Evolutionary conservation across 1,140 invertebrate genomes (phyloP).

Genomic region (Leptestheria dahalacensis): DNA sequence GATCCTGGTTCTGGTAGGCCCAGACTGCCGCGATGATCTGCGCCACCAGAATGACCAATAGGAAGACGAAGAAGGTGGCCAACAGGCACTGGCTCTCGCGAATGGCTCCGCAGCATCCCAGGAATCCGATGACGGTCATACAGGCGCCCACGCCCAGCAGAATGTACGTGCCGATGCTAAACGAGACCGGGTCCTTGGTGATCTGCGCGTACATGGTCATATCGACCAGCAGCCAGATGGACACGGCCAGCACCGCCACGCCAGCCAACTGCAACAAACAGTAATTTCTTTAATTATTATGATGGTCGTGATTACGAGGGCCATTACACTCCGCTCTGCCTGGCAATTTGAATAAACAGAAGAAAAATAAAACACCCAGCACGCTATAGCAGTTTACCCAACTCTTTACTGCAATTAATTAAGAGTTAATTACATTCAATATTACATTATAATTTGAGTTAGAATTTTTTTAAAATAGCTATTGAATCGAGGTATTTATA

Average conservation of each 20-base stretch:
- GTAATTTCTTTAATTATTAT: no score
- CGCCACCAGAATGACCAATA: slow-evolving; percentile 59
- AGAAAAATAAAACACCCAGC: no score
- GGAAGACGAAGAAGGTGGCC: slow-evolving; percentile 54
- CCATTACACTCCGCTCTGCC: no score
- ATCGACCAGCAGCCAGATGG: slow-evolving; percentile 50
- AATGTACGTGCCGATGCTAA: slow-evolving; percentile 53
- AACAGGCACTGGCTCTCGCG: slow-evolving; percentile 76
- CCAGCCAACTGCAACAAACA: slow-evolving; percentile 58
- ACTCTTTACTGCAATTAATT: no score
- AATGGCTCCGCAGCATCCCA: slow-evolving; percentile 80
- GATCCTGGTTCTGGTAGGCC: slow-evolving; percentile 49
- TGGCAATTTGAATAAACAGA: no score
- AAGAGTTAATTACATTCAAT: no score
- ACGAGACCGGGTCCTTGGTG: slow-evolving; percentile 48
- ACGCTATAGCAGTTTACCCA: no score
- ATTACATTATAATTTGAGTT: no score
- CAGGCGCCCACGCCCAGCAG: slow-evolving; percentile 59
- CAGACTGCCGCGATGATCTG: slow-evolving; percentile 57
- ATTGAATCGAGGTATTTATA: no score
- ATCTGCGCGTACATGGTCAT: slow-evolving; percentile 52
- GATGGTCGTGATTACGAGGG: no score
- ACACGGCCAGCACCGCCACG: slow-evolving; percentile 42
- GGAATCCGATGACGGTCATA: slow-evolving; percentile 68
- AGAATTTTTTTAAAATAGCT: no score